Conservation (phyloP, 2,888 invertebrate genomes). For the Drosophila affinis region DNA sequence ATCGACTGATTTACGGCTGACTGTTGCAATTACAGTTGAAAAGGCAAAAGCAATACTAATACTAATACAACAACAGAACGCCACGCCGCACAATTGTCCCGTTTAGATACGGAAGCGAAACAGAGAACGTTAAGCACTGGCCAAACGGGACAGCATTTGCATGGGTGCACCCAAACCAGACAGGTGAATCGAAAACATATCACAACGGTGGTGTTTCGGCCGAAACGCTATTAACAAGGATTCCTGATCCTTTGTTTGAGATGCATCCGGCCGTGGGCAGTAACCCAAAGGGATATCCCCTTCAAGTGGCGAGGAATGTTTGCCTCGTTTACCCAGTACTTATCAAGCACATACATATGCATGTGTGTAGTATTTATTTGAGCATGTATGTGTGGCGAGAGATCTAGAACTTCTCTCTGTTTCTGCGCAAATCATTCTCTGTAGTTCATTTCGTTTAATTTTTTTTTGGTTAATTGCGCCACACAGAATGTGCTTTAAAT, state of each 20-base stretch:
- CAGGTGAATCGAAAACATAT: too few species aligned
- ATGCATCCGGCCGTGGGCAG: too few species aligned
- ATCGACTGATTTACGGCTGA: constrained; percentile 25
- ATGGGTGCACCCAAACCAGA: neutral
- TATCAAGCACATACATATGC: neutral
- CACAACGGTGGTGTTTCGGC: too few species aligned
- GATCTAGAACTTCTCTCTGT: constrained; percentile 25
- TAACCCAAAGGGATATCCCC: too few species aligned
- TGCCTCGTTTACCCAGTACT: neutral
- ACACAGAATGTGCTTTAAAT: constrained; percentile 44
- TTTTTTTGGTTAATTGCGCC: constrained; percentile 65
- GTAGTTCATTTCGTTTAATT: constrained; percentile 34
- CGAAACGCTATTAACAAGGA: too few species aligned
- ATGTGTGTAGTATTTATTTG: neutral
- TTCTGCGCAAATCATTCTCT: constrained; percentile 57
- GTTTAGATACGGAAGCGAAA: constrained; percentile 32
- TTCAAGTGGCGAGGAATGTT: neutral
- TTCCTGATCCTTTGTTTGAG: too few species aligned
- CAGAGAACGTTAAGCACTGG: constrained; percentile 15
- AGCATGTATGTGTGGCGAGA: neutral
- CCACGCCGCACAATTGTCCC: constrained; percentile 25
- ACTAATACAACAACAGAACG: constrained; percentile 5
- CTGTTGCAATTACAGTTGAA: constrained; percentile 27
- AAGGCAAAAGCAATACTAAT: constrained; percentile 4
- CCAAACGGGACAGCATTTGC: neutral